Evolutionary conservation across 2,797 vertebrate species (phyloP).

Genomic region (Poecilia wingei): DNA sequence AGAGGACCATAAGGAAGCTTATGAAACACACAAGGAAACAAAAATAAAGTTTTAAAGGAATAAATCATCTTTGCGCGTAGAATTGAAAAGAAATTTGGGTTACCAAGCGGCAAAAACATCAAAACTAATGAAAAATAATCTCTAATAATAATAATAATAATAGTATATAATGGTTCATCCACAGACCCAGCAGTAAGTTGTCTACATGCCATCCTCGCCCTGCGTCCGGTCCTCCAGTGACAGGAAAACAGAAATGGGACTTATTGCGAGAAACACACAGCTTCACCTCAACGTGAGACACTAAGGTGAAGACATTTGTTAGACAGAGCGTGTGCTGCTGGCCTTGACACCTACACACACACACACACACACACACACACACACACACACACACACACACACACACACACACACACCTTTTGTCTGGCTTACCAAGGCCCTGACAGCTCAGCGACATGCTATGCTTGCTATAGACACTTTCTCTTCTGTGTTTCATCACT

Average conservation of each 20-base stretch:
- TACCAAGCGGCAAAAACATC: background rate
- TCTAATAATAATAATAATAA: background rate
- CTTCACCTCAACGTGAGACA: slow-evolving; percentile 19
- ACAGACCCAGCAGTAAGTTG: background rate
- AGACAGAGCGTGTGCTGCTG: slow-evolving; percentile 22
- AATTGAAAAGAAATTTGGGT: background rate
- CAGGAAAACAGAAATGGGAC: slow-evolving; percentile 40
- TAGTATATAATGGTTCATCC: background rate
- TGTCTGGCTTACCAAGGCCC: slow-evolving; percentile 59
- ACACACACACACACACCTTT: slow-evolving; percentile 40
- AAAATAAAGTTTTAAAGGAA: background rate
- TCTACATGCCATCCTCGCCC: slow-evolving; percentile 1
- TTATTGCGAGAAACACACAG: slow-evolving; percentile 8
- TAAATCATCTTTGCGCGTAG: background rate
- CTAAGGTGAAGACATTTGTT: slow-evolving; percentile 37
- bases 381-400: background rate
- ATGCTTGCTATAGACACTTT: slow-evolving; percentile 60
- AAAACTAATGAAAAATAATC: background rate
- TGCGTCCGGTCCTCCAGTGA: slow-evolving; percentile 25
- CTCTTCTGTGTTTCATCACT: slow-evolving; percentile 41
- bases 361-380: slow-evolving; percentile 10
- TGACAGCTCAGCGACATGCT: slow-evolving; percentile 63
- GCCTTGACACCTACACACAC: slow-evolving; percentile 37
- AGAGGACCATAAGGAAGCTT: background rate
- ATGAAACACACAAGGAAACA: background rate